phyloP scores from a whole-genome alignment of 2,888 invertebrate species.

The Microctonus hyperodae region DNA sequence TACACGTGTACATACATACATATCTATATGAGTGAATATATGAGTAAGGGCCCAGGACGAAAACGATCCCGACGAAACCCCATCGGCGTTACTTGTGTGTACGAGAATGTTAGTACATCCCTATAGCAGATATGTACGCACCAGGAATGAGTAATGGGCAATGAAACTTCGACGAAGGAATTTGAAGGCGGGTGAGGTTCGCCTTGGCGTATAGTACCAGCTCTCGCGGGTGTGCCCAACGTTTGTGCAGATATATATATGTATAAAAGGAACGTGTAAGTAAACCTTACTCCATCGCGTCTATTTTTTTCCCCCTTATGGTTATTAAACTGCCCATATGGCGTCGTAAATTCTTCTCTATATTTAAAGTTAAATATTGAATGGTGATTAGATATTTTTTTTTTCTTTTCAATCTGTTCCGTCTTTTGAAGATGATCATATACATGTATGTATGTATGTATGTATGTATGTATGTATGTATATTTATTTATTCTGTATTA shows the following conservation, averaged over 20 bases:
- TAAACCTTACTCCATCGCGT: conserved; percentile 16
- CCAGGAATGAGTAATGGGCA: conserved; percentile 52
- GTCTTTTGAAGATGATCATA: background rate
- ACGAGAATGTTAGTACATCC: conserved; percentile 48
- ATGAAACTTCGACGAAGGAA: conserved; percentile 50
- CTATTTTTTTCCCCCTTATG: background rate
- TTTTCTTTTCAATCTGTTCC: background rate
- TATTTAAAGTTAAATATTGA: conserved; percentile 20
- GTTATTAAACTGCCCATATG: conserved; percentile 19
- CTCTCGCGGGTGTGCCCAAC: conserved; percentile 30
- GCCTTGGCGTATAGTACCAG: conserved; percentile 13
- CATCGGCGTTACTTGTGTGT: conserved; percentile 45
- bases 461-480: background rate
- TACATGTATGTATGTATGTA: background rate
- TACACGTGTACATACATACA: background rate
- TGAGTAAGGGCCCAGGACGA: conserved; percentile 10
- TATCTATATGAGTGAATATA: background rate
- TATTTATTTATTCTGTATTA: background rate
- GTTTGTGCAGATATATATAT: conserved; percentile 17
- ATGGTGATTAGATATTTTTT: conserved; percentile 5
- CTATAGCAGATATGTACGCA: conserved; percentile 44
- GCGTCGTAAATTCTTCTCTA: conserved; percentile 26
- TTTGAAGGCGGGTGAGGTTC: conserved; percentile 42
- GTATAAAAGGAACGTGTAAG: background rate
- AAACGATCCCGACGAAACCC: conserved; percentile 37